phyloP scores from a whole-genome alignment of 1,140 invertebrate genomes.

The Caenorhabditis tropicalis region DNA sequence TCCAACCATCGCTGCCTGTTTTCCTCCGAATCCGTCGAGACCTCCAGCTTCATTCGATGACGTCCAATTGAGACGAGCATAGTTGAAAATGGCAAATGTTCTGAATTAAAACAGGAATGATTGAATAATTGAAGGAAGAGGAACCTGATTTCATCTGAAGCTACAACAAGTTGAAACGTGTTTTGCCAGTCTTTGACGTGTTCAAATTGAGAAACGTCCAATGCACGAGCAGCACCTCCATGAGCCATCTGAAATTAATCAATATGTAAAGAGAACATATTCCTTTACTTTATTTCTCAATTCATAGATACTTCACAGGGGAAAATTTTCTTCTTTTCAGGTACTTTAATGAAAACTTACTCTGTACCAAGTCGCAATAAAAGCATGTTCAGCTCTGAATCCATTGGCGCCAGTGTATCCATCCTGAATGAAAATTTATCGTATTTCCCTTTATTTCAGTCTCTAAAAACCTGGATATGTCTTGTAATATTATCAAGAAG shows the following conservation, averaged over 20 bases:
- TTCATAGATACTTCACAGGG: background rate
- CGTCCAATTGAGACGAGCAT: slow-evolving; percentile 87
- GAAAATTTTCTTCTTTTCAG: background rate
- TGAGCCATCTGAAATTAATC: slow-evolving; percentile 54
- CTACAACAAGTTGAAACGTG: slow-evolving; percentile 89
- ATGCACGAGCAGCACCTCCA: slow-evolving; percentile 58
- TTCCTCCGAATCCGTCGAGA: slow-evolving; percentile 78
- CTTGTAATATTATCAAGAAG: slow-evolving; percentile 76
- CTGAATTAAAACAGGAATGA: slow-evolving; percentile 63
- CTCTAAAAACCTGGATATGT: slow-evolving; percentile 81
- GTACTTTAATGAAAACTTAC: slow-evolving; percentile 81
- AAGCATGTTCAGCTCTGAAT: slow-evolving; percentile 86
- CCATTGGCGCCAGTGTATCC: slow-evolving; percentile 87
- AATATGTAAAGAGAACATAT: background rate
- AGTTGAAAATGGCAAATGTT: slow-evolving; percentile 93
- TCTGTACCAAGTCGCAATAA: slow-evolving; percentile 92
- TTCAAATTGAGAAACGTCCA: slow-evolving; percentile 59
- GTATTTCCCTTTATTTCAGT: slow-evolving; percentile 74
- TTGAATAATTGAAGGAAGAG: background rate
- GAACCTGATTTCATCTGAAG: slow-evolving; percentile 83
- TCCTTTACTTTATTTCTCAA: background rate
- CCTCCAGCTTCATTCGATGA: slow-evolving; percentile 75
- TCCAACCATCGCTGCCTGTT: slow-evolving; percentile 76
- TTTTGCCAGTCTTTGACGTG: slow-evolving; percentile 77
- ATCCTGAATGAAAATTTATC: slow-evolving; percentile 75